Evolutionary conservation across 2,113 vertebrate genomes (phyloP), one percentile per base, ranked within the genome.

Genomic region (Athene noctua): DNA sequence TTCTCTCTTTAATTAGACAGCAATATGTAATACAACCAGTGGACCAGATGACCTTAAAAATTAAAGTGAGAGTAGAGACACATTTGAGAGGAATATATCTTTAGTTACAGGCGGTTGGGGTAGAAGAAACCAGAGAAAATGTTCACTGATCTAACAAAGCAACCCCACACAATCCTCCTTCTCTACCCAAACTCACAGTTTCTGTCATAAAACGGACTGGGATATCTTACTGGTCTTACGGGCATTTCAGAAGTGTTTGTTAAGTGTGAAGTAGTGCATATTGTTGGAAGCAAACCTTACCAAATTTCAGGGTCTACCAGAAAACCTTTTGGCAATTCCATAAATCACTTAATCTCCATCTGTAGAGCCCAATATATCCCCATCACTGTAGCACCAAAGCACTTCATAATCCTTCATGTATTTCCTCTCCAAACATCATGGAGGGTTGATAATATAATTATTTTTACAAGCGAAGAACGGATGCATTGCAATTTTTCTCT

Each of bases 21-120:
- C 85, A 82, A 51, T 73, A 77, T 88, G 38, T 67, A 94, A 86
- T 58, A 42, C 25, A 82, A 29, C 4, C 51, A 80, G 75, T 77
- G n/a, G 81, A n/a, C 85, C 71, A 90, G 51, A 65, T 88, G 91
- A 96, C 92, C 92, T 96, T 96, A 79, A 90, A 96, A 93, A 88
- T 77, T 22, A 42, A 88, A 95, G 40, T 66, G 54, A 88, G 58
- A 58, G 21, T 16, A 71, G 36, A 84, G 61, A 58, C 6, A 46
- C 6, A 17, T 86, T 73, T 63, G 54, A 92, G 74, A 85, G 13
- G 54, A 68, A 87, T 91, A 71, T 55, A 19, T 59, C 22, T 72
- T 74, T 57, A 82, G 18, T 85, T 87, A 58, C 23, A 68, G 30
- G 18, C 11, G 6, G 2, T 6, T 51, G 12, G 2, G 9, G 5